Base-by-base conservation (phyloP, 2,113 vertebrate genomes). In the Lepidothrix coronata region DNA sequence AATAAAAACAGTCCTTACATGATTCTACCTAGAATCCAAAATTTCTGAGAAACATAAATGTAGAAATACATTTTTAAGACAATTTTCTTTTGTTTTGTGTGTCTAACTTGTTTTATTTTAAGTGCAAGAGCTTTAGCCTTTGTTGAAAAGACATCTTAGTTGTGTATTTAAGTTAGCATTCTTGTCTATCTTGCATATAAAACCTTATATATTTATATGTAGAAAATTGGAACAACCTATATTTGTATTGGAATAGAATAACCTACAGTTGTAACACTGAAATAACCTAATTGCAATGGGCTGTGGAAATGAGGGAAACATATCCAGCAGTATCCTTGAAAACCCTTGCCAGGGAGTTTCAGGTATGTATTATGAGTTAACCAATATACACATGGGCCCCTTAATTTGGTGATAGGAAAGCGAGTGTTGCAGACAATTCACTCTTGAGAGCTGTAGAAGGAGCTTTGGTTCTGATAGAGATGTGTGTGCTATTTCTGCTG, bases 231-330 rank as follows among this genome's bases (percentile, higher is more conserved):
- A 94, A 54, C 39, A 65, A 52, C 6, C 1, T 23, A 2, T 88
- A 59, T 93, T 93, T 88, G 14, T 63, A 65, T 51, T 94, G 87
- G 87, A 82, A 67, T 48, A 48, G 39, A 82, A 33, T 43, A 78
- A 72, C 2, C 8, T 65, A 48, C 16, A 30, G 30, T 67, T 93
- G 22, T 30, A 92, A 59, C 28, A 70, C 16, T 74, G 27, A 17
- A 93, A 77, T 63, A 70, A 84, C 4, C 8, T 71, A 80, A 87
- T 55, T 88, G 14, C 37, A 88, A 28, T 62, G 55, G 23, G 4
- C 46, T 86, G 51, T 86, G 55, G 68, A 84, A 85, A 71, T 48
- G 76, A 80, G 11, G 30, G 62, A 62, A 90, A 77, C 17, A 6
- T n/a, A 89, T 51, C 33, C 13, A 88, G 22, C 17, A 74, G 11